phyloP scores from a whole-genome alignment of 2,888 invertebrate species.

The Blastobasis lacticolella region DNA sequence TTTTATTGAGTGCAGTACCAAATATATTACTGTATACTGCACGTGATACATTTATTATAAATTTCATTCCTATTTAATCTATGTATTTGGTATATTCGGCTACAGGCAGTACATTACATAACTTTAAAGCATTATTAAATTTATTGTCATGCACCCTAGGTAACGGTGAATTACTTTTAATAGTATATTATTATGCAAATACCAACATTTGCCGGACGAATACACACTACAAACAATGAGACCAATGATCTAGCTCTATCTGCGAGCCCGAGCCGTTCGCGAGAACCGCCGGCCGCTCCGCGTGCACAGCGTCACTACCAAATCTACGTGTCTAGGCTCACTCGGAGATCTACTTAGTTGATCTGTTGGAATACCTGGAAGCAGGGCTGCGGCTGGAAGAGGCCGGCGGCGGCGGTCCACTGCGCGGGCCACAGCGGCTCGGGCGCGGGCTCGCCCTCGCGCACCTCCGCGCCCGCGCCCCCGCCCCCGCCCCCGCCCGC shows the following conservation, averaged over 20 bases:
- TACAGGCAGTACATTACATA: constrained; percentile 21
- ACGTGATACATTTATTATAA: not conserved
- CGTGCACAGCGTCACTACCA: constrained; percentile 38
- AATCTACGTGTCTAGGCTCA: constrained; percentile 35
- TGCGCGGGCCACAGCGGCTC: constrained; percentile 59
- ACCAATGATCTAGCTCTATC: constrained; percentile 41
- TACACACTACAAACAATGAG: constrained; percentile 40
- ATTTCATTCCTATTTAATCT: not conserved
- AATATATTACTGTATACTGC: too few species aligned
- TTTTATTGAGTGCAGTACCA: constrained; percentile 22
- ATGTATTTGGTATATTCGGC: not conserved
- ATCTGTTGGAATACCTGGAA: constrained; percentile 75
- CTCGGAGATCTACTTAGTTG: constrained; percentile 59
- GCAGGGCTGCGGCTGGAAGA: constrained; percentile 68
- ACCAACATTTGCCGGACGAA: constrained; percentile 1
- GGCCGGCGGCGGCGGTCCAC: constrained; percentile 50
- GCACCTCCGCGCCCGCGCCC: constrained; percentile 28
- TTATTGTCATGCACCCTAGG: constrained; percentile 71
- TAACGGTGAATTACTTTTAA: too few species aligned
- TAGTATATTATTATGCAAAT: constrained; percentile 13
- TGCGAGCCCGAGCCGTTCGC: constrained; percentile 6
- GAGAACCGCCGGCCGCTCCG: constrained; percentile 12
- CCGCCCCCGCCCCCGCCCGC: constrained; percentile 33
- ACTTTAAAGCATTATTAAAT: constrained; percentile 50
- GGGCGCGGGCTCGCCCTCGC: constrained; percentile 39